phyloP scores from a whole-genome alignment of 2,797 vertebrate genomes.

The Iguana delicatissima region DNA sequence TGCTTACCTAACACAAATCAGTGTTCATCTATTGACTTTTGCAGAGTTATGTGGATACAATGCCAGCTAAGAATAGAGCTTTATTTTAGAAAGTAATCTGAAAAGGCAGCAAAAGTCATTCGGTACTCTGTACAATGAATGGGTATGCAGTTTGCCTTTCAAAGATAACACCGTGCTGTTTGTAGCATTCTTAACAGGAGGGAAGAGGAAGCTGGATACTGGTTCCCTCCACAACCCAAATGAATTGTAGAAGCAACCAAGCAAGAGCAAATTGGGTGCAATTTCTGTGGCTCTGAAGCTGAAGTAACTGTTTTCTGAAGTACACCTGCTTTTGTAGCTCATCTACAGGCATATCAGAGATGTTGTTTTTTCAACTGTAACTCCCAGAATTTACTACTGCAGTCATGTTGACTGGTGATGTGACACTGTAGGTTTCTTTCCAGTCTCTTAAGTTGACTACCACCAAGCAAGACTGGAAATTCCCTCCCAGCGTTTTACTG shows the following conservation, averaged over 20 bases:
- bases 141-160: not conserved
- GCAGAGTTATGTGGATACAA: not conserved
- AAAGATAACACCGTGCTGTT: not conserved
- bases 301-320: no score
- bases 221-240: not conserved
- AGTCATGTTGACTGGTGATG: no score
- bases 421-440: no score
- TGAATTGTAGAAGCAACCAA: fast-evolving
- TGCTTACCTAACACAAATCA: not conserved
- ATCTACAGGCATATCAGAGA: no score
- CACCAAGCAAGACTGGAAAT: no score
- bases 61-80: not conserved
- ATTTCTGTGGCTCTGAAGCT: fast-evolving
- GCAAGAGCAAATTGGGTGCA: fast-evolving
- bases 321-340: no score
- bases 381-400: no score
- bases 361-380: no score
- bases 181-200: not conserved
- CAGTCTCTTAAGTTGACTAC: no score
- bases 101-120: not conserved
- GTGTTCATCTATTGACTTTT: constrained; percentile 14
- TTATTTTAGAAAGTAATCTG: not conserved
- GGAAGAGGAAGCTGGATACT: not conserved
- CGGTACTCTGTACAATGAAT: not conserved
- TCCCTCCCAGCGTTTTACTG: no score